A percentile compares a stretch with the other conserved stretches of the same genome.
Evolutionary conservation across 2,113 vertebrate genomes (phyloP).

Genomic region (Limnothrissa miodon): DNA sequence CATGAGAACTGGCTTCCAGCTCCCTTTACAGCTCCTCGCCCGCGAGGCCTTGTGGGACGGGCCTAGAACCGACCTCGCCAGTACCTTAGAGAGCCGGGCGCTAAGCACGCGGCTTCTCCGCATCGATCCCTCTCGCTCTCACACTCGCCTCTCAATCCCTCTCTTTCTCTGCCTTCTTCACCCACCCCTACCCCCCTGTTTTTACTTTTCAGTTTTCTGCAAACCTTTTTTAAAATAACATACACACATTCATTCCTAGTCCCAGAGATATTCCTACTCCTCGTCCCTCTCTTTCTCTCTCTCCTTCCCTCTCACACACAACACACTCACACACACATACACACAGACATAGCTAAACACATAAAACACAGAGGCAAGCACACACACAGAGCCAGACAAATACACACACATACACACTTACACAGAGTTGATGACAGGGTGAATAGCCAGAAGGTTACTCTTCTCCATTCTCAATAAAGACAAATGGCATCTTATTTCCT

Average conservation of each 20-base stretch:
- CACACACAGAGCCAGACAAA: not conserved
- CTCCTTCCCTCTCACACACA: not conserved
- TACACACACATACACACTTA: conserved; percentile 15
- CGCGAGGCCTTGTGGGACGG: conserved; percentile 52
- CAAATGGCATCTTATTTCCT: conserved; percentile 29
- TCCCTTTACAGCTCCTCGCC: not conserved
- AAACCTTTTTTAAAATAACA: not conserved
- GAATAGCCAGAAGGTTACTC: conserved; percentile 22
- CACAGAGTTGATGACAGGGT: conserved; percentile 49
- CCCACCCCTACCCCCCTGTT: conserved; percentile 8
- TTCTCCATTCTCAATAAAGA: not conserved
- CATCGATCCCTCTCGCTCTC: not conserved
- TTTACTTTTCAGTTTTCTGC: not conserved
- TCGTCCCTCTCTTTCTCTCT: not conserved
- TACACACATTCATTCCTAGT: not conserved
- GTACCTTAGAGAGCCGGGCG: not conserved
- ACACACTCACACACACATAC: not conserved
- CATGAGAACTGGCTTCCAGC: conserved; percentile 55
- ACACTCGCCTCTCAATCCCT: not conserved
- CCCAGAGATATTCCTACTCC: not conserved
- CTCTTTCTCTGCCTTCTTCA: not conserved
- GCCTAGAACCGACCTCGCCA: conserved; percentile 27
- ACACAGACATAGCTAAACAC: not conserved
- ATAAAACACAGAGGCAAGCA: not conserved
- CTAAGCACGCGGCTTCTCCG: not conserved